phyloP scores from a whole-genome alignment of 2,797 vertebrate genomes.

The Aldrovandia affinis region DNA sequence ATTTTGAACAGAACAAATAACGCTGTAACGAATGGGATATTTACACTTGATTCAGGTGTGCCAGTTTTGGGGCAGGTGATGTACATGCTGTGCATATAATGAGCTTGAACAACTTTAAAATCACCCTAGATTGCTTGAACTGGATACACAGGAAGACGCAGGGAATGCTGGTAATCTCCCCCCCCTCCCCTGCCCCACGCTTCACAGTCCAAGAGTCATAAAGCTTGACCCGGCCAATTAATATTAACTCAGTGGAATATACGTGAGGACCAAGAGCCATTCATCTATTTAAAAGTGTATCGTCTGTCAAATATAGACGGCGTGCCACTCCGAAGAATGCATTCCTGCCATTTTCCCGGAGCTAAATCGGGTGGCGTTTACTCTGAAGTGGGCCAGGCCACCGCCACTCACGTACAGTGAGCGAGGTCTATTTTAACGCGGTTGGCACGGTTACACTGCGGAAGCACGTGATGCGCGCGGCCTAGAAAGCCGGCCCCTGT shows the following conservation, averaged over 20 bases:
- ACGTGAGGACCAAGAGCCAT: conserved; percentile 44
- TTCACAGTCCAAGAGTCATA: conserved; percentile 29
- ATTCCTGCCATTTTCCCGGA: conserved; percentile 46
- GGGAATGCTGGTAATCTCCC: too few relatives aligned
- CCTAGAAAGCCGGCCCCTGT: not conserved
- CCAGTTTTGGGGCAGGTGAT: not conserved
- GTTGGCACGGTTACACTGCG: not conserved
- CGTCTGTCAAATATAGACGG: conserved; percentile 54
- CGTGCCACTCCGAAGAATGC: conserved; percentile 50
- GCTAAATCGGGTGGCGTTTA: conserved; percentile 52
- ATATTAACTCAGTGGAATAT: conserved; percentile 49
- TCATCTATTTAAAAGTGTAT: conserved; percentile 55
- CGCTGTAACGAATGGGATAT: not conserved
- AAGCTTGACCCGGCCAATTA: conserved; percentile 38
- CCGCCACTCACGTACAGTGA: conserved; percentile 36
- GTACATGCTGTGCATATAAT: not conserved
- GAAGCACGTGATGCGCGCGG: not conserved
- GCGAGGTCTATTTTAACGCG: conserved; percentile 23
- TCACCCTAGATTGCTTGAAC: not conserved
- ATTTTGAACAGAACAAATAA: not conserved
- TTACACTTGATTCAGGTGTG: not conserved
- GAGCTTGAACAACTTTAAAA: not conserved
- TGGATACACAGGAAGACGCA: not conserved
- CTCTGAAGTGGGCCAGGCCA: conserved; percentile 37
- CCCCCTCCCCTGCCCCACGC: not conserved